Percentiles rank a stretch among this genome's conserved stretches.
Evolutionary conservation across 2,113 vertebrate species (phyloP).

Genomic region (Scytalopus superciliaris): DNA sequence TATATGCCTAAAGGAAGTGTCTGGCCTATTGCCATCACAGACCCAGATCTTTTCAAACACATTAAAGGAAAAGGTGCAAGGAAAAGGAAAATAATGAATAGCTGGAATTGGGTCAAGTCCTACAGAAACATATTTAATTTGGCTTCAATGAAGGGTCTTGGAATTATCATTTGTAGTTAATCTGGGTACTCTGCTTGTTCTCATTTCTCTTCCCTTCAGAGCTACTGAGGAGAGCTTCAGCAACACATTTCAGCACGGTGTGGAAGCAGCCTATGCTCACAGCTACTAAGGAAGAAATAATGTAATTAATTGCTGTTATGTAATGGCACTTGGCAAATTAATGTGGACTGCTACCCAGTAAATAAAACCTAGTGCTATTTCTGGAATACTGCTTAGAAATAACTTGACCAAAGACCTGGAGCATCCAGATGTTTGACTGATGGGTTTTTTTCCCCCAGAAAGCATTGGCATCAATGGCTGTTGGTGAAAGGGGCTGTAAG

Average conservation of each 20-base stretch:
- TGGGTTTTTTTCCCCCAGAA: background rate
- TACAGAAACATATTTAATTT: conserved; percentile 6
- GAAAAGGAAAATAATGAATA: background rate
- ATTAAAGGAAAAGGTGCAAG: background rate
- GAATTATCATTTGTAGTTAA: conserved; percentile 23
- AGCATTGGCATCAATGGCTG: background rate
- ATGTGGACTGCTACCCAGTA: background rate
- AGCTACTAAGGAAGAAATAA: conserved; percentile 45
- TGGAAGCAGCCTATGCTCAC: background rate
- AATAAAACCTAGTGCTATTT: conserved; percentile 16
- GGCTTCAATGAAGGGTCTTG: background rate
- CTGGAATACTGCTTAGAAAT: background rate
- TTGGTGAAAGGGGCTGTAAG: background rate
- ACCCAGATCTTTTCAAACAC: background rate
- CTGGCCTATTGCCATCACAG: background rate
- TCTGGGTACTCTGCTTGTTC: conserved; percentile 10
- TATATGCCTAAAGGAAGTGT: background rate
- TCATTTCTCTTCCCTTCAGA: conserved; percentile 18
- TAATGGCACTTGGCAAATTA: conserved; percentile 47
- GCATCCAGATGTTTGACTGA: background rate
- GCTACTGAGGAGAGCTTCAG: background rate
- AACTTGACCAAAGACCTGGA: background rate
- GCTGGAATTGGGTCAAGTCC: background rate
- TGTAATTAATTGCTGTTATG: conserved; percentile 43
- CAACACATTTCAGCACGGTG: conserved; percentile 7